Evolutionary conservation across 2,797 vertebrate species (phyloP), one percentile per base, ranked within the genome.

Genomic region (Epinephelus malabaricus): DNA sequence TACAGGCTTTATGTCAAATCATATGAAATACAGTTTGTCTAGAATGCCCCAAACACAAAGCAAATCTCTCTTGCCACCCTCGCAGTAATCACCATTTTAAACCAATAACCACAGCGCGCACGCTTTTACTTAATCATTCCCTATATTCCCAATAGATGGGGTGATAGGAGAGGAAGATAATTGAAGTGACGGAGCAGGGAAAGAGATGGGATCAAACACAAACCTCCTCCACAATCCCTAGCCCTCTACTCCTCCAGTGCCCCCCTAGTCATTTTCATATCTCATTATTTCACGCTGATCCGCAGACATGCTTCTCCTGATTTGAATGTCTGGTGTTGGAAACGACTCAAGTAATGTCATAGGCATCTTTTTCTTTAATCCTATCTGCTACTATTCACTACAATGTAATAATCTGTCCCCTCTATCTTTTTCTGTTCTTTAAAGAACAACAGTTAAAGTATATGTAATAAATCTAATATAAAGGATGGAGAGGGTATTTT

Each of bases 181-280:
- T 95, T 95, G 96, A 95, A 82, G 84, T 92, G 95, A 95, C 92
- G 92, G 95, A 95, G 93, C 68, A 73, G 53, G 92, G 95, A 95
- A 94, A 91, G 94, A 92, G 95, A 93, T 86, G 70, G 85, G 87
- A 93, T 95, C 94, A 95, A 96, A 95, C 95, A 95, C 84, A 88
- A 82, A 87, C 83, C 83, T 88, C 84, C 88, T 82, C 78, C 82
- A 78, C 87, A 86, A 92, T 95, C 93, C 88, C 76, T 62, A 71
- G 79, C 90, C 91, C 90, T 82, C 70, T 70, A 9, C 94, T 95
- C 93, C 94, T 93, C 91, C 92, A 93, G 93, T 94, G 95, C 94
- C 94, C 94, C 94, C 85, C 81, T 71, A 95, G 95, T 92, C 95
- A 94, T 95, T 96, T 96, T 95, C 95, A 94, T 96, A 95, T 96